Evolutionary conservation across 1,140 invertebrate species (phyloP), one percentile per base, ranked within the genome.

Genomic region (Euschistus heros): DNA sequence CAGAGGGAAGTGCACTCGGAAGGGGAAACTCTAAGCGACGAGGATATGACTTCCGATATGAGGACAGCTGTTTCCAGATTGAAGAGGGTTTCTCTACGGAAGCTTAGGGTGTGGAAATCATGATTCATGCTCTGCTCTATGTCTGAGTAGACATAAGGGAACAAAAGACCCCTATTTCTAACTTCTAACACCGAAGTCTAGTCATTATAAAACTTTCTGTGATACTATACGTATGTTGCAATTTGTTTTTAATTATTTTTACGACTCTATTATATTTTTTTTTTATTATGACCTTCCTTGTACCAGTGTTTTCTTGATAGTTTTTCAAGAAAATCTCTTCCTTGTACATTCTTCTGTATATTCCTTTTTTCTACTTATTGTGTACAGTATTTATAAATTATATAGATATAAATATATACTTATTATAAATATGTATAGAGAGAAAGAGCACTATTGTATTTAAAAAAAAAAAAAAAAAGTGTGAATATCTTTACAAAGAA

Each of bases 41-140:
- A 77, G n/a, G 37, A 64, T 24, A 64, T 71, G 22, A 71, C 73
- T 55, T 65, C 79, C 76, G 71, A 78, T 73, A 65, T 80, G 77
- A 70, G 81, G 78, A 73, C 80, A 75, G 67, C 66, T 67, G 77
- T 70, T 47, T 80, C 86, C 2, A 78, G 86, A 67, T 79, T 89
- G 69, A 89, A 87, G 76, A 84, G 87, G 74, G 83, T 87, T 5
- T 89, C 86, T 2, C 75, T 87, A 66, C 76, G 84, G 64, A 89
- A 88, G 76, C 77, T 88, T 33, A 79, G 83, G 69, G 84, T 84
- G 44, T 89, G 86, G 87, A 85, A 86, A 72, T 89, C 85, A 81
- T 87, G 71, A 70, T 68, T 70, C 44, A 63, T 67, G 52, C 63
- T 70, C 47, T 68, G 62, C 27, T 52, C 60, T 33, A 33, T 37